Evolutionary conservation across 2,113 vertebrate species (phyloP).

Genomic region (Xiphophorus maculatus): DNA sequence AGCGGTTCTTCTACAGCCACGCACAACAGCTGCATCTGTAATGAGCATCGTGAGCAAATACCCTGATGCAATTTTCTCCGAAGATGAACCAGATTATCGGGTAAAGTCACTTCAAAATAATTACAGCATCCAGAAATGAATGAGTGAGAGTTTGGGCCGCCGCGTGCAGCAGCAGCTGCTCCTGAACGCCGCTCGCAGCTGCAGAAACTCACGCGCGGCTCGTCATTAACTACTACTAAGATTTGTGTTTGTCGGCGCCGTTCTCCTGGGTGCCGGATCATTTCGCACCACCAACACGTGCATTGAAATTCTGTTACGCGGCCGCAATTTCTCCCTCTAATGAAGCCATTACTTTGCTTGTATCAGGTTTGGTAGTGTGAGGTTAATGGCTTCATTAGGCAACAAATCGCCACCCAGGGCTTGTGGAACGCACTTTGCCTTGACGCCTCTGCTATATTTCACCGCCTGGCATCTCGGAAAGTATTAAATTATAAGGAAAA

Average conservation of each 20-base stretch:
- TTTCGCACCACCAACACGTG: slow-evolving; percentile 36
- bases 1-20: slow-evolving; percentile 25
- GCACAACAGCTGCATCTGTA: slow-evolving; percentile 21
- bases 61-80: slow-evolving; percentile 19
- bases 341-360: slow-evolving; percentile 76
- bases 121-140: slow-evolving; percentile 17
- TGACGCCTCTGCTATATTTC: slow-evolving; percentile 68
- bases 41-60: slow-evolving; percentile 25
- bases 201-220: slow-evolving; percentile 3
- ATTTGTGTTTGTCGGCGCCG: slow-evolving; percentile 37
- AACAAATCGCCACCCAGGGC: slow-evolving; percentile 73
- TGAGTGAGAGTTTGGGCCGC: no score
- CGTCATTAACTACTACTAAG: slow-evolving; percentile 36
- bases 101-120: slow-evolving; percentile 26
- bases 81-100: slow-evolving; percentile 30
- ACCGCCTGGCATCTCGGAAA: slow-evolving; percentile 74
- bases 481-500: slow-evolving; percentile 74
- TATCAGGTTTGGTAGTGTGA: slow-evolving; percentile 78
- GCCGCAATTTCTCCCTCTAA: slow-evolving; percentile 66
- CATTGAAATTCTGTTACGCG: slow-evolving; percentile 57
- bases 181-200: slow-evolving; percentile 14
- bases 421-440: slow-evolving; percentile 59
- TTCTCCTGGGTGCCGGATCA: slow-evolving; percentile 51
- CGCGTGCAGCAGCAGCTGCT: not conserved
- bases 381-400: slow-evolving; percentile 83